Evolutionary conservation across 1,140 invertebrate species (phyloP).

Genomic region (Papilio polyxenes): DNA sequence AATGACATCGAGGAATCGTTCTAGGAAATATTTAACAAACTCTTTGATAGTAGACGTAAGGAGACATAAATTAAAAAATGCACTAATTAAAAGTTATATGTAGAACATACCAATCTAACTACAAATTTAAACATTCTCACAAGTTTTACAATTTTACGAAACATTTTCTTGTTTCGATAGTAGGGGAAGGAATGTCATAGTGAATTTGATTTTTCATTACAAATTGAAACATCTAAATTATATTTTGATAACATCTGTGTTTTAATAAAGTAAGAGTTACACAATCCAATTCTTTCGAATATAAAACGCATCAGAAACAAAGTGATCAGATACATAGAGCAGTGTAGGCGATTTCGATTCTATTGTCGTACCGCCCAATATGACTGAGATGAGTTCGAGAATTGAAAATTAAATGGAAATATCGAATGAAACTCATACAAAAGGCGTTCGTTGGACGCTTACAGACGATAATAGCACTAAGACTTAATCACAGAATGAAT

Average conservation of each 20-base stretch:
- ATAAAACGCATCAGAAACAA: conserved; percentile 24
- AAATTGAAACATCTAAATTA: too few relatives aligned
- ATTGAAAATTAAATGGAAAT: conserved; percentile 79
- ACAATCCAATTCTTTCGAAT: background rate
- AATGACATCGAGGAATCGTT: conserved; percentile 49
- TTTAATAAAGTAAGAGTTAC: conserved; percentile 33
- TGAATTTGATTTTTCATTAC: too few relatives aligned
- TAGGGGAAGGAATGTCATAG: too few relatives aligned
- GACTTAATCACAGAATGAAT: conserved; percentile 59
- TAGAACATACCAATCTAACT: too few relatives aligned
- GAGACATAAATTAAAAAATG: conserved; percentile 40
- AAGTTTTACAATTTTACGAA: too few relatives aligned
- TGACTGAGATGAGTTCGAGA: conserved; percentile 69
- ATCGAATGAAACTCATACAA: conserved; percentile 66
- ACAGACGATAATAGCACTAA: conserved; percentile 60
- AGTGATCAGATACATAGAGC: conserved; percentile 27
- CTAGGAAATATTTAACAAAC: conserved; percentile 50
- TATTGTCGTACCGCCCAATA: conserved; percentile 62
- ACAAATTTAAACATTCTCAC: too few relatives aligned
- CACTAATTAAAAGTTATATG: too few relatives aligned
- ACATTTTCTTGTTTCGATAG: too few relatives aligned
- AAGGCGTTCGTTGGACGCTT: conserved; percentile 57
- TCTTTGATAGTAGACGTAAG: conserved; percentile 44
- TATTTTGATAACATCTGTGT: too few relatives aligned
- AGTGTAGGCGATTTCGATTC: conserved; percentile 41